Evolutionary conservation across 2,797 vertebrate genomes (phyloP).

Genomic region (Phyllotis vaccarum): DNA sequence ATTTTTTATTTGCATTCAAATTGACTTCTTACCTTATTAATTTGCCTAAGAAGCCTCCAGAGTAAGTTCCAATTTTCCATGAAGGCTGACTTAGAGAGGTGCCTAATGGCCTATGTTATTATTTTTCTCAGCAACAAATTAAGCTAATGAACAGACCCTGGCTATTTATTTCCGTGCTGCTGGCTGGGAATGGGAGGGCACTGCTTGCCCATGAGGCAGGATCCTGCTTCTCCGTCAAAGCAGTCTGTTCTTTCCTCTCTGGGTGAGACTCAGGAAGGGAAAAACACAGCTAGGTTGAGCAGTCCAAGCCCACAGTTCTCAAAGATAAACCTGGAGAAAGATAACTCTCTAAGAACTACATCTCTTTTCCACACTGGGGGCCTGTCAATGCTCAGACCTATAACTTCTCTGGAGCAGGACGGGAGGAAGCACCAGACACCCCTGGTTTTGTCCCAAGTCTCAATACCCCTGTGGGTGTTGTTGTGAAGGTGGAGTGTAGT

Average conservation of each 20-base stretch:
- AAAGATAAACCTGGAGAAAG: neutral
- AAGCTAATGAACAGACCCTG: slow-evolving; percentile 40
- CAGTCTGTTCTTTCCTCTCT: neutral
- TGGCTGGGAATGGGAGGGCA: neutral
- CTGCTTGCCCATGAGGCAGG: neutral
- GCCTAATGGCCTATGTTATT: neutral
- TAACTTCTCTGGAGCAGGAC: neutral
- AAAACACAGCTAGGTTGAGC: neutral
- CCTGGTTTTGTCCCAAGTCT: neutral
- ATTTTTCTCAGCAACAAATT: slow-evolving; percentile 49
- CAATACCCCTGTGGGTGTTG: neutral
- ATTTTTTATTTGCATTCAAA: slow-evolving; percentile 21
- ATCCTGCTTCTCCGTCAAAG: slow-evolving; percentile 17
- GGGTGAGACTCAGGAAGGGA: neutral
- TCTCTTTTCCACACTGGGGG: neutral
- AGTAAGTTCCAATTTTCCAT: neutral
- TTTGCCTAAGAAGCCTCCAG: slow-evolving; percentile 10
- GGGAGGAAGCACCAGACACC: neutral
- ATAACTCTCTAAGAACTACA: neutral
- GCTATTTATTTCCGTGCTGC: slow-evolving; percentile 15
- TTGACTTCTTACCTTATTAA: slow-evolving; percentile 11
- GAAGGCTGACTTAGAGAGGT: slow-evolving; percentile 35
- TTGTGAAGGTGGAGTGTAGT: too few relatives aligned
- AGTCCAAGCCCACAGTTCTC: neutral
- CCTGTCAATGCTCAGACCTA: neutral